phyloP scores from a whole-genome alignment of 2,797 vertebrate genomes.

The Anabacerthia variegaticeps region DNA sequence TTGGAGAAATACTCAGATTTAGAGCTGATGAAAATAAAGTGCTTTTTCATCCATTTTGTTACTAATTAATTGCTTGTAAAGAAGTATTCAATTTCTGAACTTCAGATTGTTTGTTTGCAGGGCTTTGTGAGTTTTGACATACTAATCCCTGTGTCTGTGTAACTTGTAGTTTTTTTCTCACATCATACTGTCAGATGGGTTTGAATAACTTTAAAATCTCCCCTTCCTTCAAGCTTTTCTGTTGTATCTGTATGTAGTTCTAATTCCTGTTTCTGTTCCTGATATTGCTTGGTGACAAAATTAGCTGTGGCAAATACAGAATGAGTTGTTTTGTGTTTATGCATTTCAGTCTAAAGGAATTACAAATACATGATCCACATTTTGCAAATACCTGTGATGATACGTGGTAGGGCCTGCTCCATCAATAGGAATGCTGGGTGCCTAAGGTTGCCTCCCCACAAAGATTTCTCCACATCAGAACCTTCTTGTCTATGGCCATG shows the following conservation, averaged over 20 bases:
- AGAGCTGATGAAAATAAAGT: neutral
- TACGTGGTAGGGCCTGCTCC: neutral
- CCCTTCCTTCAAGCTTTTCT: neutral
- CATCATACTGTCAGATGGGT: neutral
- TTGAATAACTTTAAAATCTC: neutral
- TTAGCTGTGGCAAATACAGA: neutral
- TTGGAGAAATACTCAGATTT: neutral
- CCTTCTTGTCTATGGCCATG: neutral
- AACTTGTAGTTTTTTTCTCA: neutral
- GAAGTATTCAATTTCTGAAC: neutral
- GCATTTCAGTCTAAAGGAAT: neutral
- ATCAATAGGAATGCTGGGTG: neutral
- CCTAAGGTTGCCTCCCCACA: neutral
- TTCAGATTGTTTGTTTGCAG: neutral
- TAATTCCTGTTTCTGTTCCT: neutral
- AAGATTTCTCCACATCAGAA: neutral
- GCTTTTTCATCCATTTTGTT: neutral
- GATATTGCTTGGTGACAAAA: neutral
- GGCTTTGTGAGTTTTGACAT: neutral
- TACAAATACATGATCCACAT: rapidly evolving
- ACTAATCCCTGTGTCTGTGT: neutral
- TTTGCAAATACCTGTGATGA: neutral
- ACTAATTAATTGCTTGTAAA: neutral
- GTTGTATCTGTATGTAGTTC: neutral
- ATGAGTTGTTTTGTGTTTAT: neutral